Percentiles rank a stretch among this genome's conserved stretches.
Conservation (phyloP, 2,113 vertebrate species). For the Ailuropoda melanoleuca region DNA sequence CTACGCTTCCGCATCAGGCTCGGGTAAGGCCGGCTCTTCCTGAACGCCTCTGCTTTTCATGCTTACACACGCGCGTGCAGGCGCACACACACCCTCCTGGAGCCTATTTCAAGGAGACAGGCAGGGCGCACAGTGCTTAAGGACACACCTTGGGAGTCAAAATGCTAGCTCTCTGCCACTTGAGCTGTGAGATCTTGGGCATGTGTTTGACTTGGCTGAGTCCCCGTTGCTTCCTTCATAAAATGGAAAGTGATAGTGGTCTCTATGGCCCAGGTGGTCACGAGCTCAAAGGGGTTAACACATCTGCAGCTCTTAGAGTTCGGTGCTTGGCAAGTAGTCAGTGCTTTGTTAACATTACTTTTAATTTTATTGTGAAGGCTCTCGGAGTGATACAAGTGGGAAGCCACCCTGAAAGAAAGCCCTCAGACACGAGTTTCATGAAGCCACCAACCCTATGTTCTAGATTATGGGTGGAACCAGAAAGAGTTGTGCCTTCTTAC, state of each 20-base stretch:
- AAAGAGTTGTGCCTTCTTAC: background rate
- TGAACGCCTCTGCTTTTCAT: background rate
- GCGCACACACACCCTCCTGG: accelerated
- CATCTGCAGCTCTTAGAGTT: background rate
- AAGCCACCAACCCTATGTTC: background rate
- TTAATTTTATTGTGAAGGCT: background rate
- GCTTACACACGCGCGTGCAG: accelerated
- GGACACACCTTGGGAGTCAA: background rate
- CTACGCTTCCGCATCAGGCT: conserved; percentile 95
- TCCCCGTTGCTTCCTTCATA: background rate
- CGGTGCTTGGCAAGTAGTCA: background rate
- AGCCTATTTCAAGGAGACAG: background rate
- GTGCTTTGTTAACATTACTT: background rate
- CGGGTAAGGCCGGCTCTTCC: conserved; percentile 84
- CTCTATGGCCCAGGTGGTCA: background rate
- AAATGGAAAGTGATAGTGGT: background rate
- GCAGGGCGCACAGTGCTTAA: too few relatives aligned
- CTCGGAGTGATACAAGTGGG: background rate
- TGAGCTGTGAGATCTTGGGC: background rate
- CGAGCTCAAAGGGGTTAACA: background rate
- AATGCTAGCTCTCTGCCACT: background rate
- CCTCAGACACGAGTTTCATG: background rate
- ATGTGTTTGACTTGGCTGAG: background rate
- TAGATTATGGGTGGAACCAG: background rate
- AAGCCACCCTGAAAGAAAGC: background rate